These are phyloP conservation scores for Micromesistius poutassou DNA, from an alignment of 2,797 vertebrate species.

Conservation along the genomic window DNA sequence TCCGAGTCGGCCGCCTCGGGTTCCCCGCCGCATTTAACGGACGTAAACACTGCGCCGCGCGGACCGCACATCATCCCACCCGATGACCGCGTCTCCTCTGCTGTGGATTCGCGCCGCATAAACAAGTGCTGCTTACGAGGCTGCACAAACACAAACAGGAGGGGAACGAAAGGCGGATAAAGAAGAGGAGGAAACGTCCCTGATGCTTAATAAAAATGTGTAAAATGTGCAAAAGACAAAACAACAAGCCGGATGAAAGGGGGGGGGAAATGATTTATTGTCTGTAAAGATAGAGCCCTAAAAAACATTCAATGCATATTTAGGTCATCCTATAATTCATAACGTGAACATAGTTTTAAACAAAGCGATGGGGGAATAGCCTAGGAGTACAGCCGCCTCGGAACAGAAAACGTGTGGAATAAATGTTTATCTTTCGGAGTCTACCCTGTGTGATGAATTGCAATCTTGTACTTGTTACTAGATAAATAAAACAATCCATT, in stretches of 20 bases:
- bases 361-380: neutral
- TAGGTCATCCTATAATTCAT: neutral
- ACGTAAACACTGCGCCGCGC: neutral
- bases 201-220: neutral
- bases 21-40: neutral
- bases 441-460: neutral
- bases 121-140: neutral
- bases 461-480: neutral
- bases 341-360: neutral
- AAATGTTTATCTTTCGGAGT: neutral
- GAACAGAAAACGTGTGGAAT: neutral
- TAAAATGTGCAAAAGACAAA: conserved; percentile 3
- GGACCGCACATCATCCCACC: neutral
- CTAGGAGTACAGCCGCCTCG: neutral
- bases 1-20: neutral
- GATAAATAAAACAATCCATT: neutral
- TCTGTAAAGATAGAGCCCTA: neutral
- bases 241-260: conserved; percentile 12
- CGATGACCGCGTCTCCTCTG: neutral
- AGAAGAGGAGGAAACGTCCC: neutral
- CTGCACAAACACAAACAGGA: neutral
- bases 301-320: conserved; percentile 1
- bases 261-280: conserved; percentile 16
- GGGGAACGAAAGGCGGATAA: neutral
- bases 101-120: neutral